These are phyloP conservation scores for Batillaria attramentaria DNA, from an alignment of 1,140 invertebrate species.

Conservation along the genomic window DNA sequence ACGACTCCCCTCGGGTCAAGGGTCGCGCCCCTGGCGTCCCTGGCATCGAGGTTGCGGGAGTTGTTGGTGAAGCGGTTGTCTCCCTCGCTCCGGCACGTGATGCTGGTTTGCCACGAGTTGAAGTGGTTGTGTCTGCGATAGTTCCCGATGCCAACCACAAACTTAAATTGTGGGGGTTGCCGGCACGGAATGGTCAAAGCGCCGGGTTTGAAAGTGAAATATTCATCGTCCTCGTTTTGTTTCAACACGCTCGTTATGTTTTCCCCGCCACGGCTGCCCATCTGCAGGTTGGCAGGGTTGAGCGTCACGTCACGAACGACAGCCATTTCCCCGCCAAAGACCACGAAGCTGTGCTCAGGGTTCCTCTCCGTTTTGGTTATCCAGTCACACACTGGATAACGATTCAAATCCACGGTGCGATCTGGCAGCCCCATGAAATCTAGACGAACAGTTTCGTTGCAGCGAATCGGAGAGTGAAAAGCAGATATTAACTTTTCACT, in stretches of 20 bases:
- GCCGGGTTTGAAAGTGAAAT: slow-evolving; percentile 44
- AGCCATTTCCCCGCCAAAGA: slow-evolving; percentile 41
- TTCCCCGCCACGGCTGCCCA: slow-evolving; percentile 55
- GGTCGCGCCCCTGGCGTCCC: no score
- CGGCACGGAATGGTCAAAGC: slow-evolving; percentile 50
- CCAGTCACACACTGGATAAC: slow-evolving; percentile 34
- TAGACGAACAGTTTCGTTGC: no score
- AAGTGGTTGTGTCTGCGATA: slow-evolving; percentile 30
- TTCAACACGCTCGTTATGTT: slow-evolving; percentile 49
- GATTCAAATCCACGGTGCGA: slow-evolving; percentile 18
- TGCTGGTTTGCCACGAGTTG: slow-evolving; percentile 17
- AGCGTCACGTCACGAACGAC: slow-evolving; percentile 39
- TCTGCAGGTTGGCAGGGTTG: slow-evolving; percentile 26
- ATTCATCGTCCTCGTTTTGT: slow-evolving; percentile 53
- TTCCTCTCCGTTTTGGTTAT: slow-evolving; percentile 19
- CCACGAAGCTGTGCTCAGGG: slow-evolving; percentile 37
- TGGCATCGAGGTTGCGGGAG: no score
- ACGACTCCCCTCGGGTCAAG: no score
- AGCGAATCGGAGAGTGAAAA: no score
- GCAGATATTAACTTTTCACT: no score
- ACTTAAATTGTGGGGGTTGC: background rate
- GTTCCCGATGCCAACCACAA: slow-evolving; percentile 1
- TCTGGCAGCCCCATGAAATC: slow-evolving; percentile 14
- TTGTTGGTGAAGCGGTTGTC: background rate
- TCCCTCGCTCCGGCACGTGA: background rate